Base-by-base conservation (phyloP, 2,113 vertebrate species). In the Aptenodytes forsteri region DNA sequence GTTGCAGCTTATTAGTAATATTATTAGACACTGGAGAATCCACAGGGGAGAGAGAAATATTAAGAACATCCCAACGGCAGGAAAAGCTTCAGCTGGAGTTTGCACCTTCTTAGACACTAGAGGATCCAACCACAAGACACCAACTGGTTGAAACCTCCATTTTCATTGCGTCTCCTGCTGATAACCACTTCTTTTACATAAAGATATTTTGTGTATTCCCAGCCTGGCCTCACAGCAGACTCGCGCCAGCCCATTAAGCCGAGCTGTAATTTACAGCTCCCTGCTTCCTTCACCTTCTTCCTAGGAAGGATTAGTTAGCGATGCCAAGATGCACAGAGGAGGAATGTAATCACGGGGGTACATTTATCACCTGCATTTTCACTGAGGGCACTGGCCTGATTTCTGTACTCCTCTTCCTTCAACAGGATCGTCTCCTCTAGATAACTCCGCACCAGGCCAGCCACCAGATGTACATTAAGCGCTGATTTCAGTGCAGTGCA, bases 1-100 rank as follows among this genome's bases (percentile, higher is more conserved):
- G 0, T 93, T 96, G 93, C 95, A 96, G 93, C 90, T 94, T 97
- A 93, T 97, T 97, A 97, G 92, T 80, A 90, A 92, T 96, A 97
- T 97, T 97, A 97, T 86, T 85, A 90, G 93, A 97, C 96, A 93
- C 95, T 4, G 3, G 97, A 97, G 96, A 97, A 97, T 93, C 87
- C 97, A 90, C 89, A 94, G 93, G 92, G 92, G 90, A 96, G 85
- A 59, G 55, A 90, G 79, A 75, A 93, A 93, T 94, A 96, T 93
- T 95, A 92, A 97, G 90, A 85, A 73, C 0, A 7, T 50, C 85
- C 85, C 84, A 72, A 54, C 0, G 0, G 87, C 92, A 94, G 92
- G 92, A 97, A 97, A 97, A 55, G 66, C 79, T 97, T 86, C 85
- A 13, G 87, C 61, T 97, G 95, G 95, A 96, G 92, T 94, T 91